A percentile compares a stretch with the other conserved stretches of the same genome.
These are phyloP conservation scores for Hydrolagus colliei DNA, from an alignment of 2,797 vertebrate genomes.

Conservation along the genomic window DNA sequence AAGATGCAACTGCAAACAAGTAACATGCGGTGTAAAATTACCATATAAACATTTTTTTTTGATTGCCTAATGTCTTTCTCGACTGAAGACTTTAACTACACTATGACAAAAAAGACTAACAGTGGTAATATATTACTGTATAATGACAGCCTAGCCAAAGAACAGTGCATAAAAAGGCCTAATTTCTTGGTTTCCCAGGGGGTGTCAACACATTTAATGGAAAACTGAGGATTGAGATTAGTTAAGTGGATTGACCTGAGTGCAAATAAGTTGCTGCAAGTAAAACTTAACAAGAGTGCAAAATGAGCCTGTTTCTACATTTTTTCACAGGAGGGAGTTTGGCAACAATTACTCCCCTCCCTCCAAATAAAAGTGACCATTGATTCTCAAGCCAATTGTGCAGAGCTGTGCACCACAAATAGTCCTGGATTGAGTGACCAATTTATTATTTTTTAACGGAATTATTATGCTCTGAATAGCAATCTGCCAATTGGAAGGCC, in stretches of 20 bases:
- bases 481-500: too few relatives aligned
- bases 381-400: too few relatives aligned
- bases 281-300: not conserved
- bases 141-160: not conserved
- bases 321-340: too few relatives aligned
- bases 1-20: constrained; percentile 2
- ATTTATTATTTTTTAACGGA: not conserved
- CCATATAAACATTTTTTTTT: constrained; percentile 10
- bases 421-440: too few relatives aligned
- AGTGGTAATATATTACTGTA: constrained; percentile 1
- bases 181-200: constrained; percentile 4
- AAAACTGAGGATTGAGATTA: not conserved
- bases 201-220: not conserved
- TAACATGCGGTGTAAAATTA: constrained; percentile 13
- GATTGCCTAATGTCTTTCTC: not conserved
- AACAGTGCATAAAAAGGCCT: not conserved
- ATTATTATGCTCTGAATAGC: too few relatives aligned
- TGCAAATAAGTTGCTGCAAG: not conserved
- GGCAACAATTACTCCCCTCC: too few relatives aligned
- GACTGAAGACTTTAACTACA: not conserved
- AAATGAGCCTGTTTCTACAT: not conserved
- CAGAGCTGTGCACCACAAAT: too few relatives aligned
- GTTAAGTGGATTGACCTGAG: not conserved
- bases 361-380: too few relatives aligned
- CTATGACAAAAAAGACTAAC: constrained; percentile 17